Conservation (phyloP, 2,113 vertebrate genomes). For the Ptilorrhoa leucosticta region DNA sequence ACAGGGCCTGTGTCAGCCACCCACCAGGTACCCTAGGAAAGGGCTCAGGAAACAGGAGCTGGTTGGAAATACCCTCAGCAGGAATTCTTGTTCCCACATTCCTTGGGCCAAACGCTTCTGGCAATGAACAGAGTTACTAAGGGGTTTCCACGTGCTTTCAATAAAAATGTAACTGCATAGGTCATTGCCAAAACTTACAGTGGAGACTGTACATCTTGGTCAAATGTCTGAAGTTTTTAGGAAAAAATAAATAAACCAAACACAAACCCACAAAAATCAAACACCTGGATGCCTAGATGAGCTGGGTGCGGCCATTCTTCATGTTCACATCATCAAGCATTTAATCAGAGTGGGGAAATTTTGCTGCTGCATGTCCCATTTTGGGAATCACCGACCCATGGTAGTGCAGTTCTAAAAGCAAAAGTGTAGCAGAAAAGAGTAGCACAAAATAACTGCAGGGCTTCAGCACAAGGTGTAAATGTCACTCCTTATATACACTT, state of each 20-base stretch:
- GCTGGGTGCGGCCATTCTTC: background rate
- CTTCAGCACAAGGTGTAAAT: background rate
- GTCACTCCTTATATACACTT: background rate
- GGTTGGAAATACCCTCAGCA: fast-evolving
- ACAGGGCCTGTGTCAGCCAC: fast-evolving
- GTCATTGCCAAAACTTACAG: fast-evolving
- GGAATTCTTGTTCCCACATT: fast-evolving
- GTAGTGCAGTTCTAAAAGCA: background rate
- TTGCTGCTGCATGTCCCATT: background rate
- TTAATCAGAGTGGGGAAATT: background rate
- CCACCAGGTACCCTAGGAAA: fast-evolving
- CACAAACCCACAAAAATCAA: background rate
- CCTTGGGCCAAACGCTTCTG: background rate
- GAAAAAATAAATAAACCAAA: background rate
- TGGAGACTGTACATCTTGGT: background rate
- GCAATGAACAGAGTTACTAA: fast-evolving
- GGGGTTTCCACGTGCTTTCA: fast-evolving
- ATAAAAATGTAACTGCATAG: fast-evolving
- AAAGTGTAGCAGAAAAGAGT: background rate
- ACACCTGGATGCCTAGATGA: fast-evolving
- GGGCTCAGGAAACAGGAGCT: fast-evolving
- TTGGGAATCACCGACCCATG: fast-evolving
- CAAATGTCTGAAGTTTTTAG: background rate
- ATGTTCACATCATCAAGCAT: fast-evolving
- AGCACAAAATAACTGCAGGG: background rate